Base-by-base conservation (phyloP, 2,888 invertebrate genomes). In the Oxytorus armatus region DNA sequence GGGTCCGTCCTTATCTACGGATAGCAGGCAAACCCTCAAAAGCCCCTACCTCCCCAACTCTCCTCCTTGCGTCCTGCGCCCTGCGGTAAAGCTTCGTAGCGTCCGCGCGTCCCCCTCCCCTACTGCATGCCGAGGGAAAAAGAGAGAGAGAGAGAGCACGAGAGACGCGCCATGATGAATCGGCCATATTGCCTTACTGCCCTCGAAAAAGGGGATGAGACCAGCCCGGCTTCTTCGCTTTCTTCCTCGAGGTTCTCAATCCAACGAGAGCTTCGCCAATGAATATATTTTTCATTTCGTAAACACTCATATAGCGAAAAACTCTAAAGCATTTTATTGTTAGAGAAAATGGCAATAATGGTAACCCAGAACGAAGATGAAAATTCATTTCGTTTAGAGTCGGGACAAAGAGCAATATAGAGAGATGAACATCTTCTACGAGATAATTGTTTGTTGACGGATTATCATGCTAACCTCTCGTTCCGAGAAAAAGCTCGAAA, bases 1-100 rank as follows among this genome's bases (percentile, higher is more conserved):
- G 90, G 89, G 91, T 89, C 89, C 89, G 87, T 88, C 85, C 90
- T 91, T 91, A 91, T 91, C 91, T 90, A 80, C 87, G 84, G 85
- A 85, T 86, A 87, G 87, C 91, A 89, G 89, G 87, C 90, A 84
- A 85, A 85, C 83, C 70, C 76, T 82, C 77, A 25, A 59, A 81
- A 79, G 77, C 73, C 42, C 65, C 68, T 73, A 10, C 25, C 14
- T n/a, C 29, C 79, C 81, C 78, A 68, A 57, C 80, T 68, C 70
- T 49, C 77, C 78, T 79, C 79, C 70, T 47, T 77, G 75, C 78
- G 83, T 83, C 81, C 83, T 79, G 83, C 84, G 82, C 87, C 84
- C 86, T 85, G 83, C 80, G 83, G 72, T 82, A 80, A 83, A 84
- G 75, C 80, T 76, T 51, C 33, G 63, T 70, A 76, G 51, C 77